Base-by-base conservation (phyloP, 1,140 invertebrate genomes). In the Scaptomyza hsui region DNA sequence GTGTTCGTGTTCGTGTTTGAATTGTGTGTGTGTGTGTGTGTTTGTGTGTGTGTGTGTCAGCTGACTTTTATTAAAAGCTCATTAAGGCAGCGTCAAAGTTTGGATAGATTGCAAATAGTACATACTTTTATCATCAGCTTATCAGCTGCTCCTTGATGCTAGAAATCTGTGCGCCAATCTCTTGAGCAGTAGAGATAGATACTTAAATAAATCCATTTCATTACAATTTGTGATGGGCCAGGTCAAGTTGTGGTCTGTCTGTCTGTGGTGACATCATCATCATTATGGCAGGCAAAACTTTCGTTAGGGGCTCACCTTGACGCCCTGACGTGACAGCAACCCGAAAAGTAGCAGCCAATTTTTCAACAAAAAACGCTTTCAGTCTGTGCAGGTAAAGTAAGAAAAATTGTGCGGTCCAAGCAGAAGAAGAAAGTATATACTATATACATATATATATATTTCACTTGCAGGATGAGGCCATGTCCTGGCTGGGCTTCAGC, bases 331-430 rank as follows among this genome's bases (percentile, higher is more conserved):
- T 75, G 79, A 83, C 62, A 73, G 68, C 49, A 72, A 63, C 53
- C 78, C 72, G 65, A 82, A 78, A 81, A 67, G 75, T 72, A 57
- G 61, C 68, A 82, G 78, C 75, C 83, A 86, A 86, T 86, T 86
- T 86, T 86, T 86, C 82, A 85, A n/a, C n/a, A 70, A 61, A 72
- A 29, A 65, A 67, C 45, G 53, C 53, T 65, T 57, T 59, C 69
- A 45, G 32, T 44, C 45, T 45, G 26, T 45, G 26, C 51, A 75
- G 77, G 61, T 59, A 53, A 75, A 77, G 69, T 62, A 82, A 82
- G 82, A 88, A 88, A 88, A 88, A 88, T 88, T 88, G 82, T 88
- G 82, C 82, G 82, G 82, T 88, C 78, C 75, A 82, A 78, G 82
- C 82, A 82, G 59, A 83, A 77, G 39, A 26, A 41, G 42, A 29